Evolutionary conservation across 2,113 vertebrate species (phyloP), one percentile per base, ranked within the genome.

Genomic region (Aegotheles bennettii): DNA sequence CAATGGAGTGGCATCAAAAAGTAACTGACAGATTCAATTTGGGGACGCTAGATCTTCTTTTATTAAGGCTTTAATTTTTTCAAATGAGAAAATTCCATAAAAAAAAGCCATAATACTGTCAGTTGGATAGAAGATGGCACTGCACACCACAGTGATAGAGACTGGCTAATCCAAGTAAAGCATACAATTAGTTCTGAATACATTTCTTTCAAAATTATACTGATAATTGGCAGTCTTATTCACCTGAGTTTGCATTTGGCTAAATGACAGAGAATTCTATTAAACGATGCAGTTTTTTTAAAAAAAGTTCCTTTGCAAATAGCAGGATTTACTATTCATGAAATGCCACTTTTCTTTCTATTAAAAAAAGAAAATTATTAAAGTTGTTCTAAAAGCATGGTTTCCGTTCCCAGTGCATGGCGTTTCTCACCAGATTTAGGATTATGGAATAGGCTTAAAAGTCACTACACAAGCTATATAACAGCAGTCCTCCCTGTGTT

Each of bases 201-300:
- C 73, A 33, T 94, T 84, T 73, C 94, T 93, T 93, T 95, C 80
- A 95, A 93, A 96, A 93, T 81, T 75, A 40, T 84, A 82, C 93
- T 56, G 74, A 75, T 94, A 95, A 95, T 81, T 97, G 95, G 92
- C 92, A 93, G 45, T 74, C 90, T 96, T 93, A 89, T 89, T 94
- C 96, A 88, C 93, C 94, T 97, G 96, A 97, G 69, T 91, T 90
- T 95, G 95, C 97, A 95, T 95, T 81, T 71, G 95, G 94, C 96
- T 92, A 90, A 90, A 91, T 94, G 90, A 84, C 85, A 97, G 60
- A 92, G 76, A 94, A 80, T 96, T 97, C 88, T 84, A 94, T 84
- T 95, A 89, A 97, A 88, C 73, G 83, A 95, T 87, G 68, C 73
- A 89, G 29, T 43, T 82, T 75, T 90, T 64, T 74, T 33, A 9